Conservation (phyloP, 2,797 vertebrate species). For the Bufotes viridis region DNA sequence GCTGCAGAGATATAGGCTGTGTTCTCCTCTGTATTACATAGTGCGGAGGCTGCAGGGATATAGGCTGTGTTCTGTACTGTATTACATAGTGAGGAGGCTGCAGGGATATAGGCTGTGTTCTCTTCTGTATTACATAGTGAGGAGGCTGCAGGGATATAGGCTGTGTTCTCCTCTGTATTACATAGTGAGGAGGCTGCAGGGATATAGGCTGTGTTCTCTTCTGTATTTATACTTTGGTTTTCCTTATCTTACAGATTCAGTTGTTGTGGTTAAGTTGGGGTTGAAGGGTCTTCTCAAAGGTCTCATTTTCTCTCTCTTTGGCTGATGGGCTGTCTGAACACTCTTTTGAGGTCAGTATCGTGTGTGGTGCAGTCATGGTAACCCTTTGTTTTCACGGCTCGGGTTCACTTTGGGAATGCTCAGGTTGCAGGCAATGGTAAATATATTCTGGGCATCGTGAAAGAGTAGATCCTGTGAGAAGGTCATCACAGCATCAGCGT, state of each 20-base stretch:
- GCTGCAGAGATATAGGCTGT: background rate
- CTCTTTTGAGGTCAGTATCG: slow-evolving; percentile 37
- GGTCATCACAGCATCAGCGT: slow-evolving; percentile 57
- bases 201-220: background rate
- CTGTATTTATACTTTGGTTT: background rate
- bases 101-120: background rate
- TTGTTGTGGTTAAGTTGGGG: background rate
- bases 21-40: background rate
- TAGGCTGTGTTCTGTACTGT: background rate
- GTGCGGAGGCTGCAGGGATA: background rate
- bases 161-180: background rate
- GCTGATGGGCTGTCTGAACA: background rate
- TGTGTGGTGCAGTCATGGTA: slow-evolving; percentile 54
- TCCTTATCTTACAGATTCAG: background rate
- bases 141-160: background rate
- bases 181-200: background rate
- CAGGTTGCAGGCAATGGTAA: slow-evolving; percentile 57
- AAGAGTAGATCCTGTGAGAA: slow-evolving; percentile 57
- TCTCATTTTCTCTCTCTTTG: background rate
- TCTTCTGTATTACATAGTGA: background rate
- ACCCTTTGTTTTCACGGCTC: slow-evolving; percentile 59
- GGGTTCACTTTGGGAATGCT: slow-evolving; percentile 44
- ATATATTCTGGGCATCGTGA: slow-evolving; percentile 55
- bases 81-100: background rate
- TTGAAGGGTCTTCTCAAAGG: too few relatives aligned